phyloP scores from a whole-genome alignment of 2,888 invertebrate species.

The Thera britannica region DNA sequence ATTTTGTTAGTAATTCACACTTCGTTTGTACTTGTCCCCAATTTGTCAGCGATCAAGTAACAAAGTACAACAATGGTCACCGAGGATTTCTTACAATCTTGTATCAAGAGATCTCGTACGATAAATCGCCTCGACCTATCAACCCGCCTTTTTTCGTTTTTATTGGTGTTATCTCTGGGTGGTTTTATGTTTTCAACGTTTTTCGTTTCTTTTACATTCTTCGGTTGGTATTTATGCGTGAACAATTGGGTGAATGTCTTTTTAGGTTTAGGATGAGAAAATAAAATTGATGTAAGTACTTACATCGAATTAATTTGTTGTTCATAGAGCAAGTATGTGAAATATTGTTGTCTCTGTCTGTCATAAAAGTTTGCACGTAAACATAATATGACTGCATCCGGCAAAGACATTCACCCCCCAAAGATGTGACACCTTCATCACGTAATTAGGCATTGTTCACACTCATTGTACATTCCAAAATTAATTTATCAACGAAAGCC shows the following conservation, averaged over 20 bases:
- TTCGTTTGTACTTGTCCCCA: constrained; percentile 12
- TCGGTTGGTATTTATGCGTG: constrained; percentile 31
- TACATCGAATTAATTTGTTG: background rate
- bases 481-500: constrained; percentile 41
- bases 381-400: background rate
- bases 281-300: background rate
- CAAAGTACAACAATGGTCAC: constrained; percentile 44
- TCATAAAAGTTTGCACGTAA: background rate
- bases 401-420: constrained; percentile 18
- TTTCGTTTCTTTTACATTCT: constrained; percentile 51
- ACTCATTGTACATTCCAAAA: constrained; percentile 39
- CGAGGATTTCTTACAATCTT: constrained; percentile 47
- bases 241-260: constrained; percentile 31
- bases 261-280: constrained; percentile 7
- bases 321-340: background rate
- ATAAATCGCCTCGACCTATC: constrained; percentile 77
- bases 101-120: constrained; percentile 76
- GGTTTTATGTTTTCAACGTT: constrained; percentile 68
- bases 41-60: constrained; percentile 33
- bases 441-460: constrained; percentile 40
- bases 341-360: background rate
- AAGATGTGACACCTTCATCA: constrained; percentile 22
- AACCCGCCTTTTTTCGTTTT: constrained; percentile 66
- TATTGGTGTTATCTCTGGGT: constrained; percentile 80
- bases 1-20: constrained; percentile 13